Conservation (phyloP, 2,113 vertebrate genomes). For the Capra hircus region DNA sequence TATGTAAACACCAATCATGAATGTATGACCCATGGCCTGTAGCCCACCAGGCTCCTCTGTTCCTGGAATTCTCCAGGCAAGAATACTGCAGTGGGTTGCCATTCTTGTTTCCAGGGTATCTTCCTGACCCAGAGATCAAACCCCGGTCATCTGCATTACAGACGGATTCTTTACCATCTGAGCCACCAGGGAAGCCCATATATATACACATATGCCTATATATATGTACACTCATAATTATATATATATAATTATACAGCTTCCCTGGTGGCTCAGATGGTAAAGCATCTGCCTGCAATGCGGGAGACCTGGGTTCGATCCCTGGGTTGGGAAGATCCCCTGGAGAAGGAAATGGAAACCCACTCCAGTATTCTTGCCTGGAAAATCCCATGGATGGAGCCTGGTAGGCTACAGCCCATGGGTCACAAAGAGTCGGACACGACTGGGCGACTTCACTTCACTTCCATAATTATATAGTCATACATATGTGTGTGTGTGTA, state of each 20-base stretch:
- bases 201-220: background rate
- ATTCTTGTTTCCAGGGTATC: background rate
- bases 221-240: background rate
- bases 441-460: no score
- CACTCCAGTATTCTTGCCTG: no score
- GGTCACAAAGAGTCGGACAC: rapidly evolving
- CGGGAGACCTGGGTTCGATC: no score
- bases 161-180: background rate
- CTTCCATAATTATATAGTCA: background rate
- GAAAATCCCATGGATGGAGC: no score
- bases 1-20: background rate
- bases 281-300: no score
- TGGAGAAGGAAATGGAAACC: no score
- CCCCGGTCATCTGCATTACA: background rate
- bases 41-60: background rate
- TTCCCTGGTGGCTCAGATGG: no score
- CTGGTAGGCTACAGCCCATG: no score
- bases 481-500: background rate
- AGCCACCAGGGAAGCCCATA: background rate
- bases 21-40: background rate
- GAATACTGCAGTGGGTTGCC: background rate
- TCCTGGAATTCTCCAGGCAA: background rate
- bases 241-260: background rate
- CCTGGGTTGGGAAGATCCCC: no score
- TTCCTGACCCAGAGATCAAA: background rate